These are phyloP conservation scores for Tragulus kanchil DNA, from an alignment of 2,113 vertebrate genomes.

Conservation along the genomic window DNA sequence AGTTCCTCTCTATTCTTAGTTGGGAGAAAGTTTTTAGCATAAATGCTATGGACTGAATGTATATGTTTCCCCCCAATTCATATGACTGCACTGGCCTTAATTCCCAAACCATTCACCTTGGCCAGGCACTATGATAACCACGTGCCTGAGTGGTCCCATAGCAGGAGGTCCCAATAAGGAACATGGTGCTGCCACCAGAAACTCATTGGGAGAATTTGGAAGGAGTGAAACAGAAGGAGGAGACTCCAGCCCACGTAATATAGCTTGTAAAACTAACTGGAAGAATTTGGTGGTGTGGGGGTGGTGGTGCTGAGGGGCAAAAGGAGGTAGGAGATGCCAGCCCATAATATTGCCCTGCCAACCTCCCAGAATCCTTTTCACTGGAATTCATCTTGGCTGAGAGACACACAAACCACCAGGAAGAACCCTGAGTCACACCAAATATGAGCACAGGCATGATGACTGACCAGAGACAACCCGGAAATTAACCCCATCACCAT, in stretches of 20 bases:
- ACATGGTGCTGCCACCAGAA: not conserved
- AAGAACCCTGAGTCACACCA: not conserved
- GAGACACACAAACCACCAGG: fast-evolving
- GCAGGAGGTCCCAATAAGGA: not conserved
- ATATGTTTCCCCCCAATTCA: not conserved
- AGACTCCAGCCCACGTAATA: not conserved
- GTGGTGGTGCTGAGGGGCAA: no score
- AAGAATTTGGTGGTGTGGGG: fast-evolving
- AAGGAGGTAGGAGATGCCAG: not conserved
- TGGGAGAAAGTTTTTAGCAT: not conserved
- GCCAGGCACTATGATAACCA: not conserved
- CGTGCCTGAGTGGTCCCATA: not conserved
- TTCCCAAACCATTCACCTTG: not conserved
- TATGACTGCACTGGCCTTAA: not conserved
- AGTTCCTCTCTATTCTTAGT: not conserved
- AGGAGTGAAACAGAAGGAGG: not conserved
- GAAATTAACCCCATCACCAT: not conserved
- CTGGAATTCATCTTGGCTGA: not conserved
- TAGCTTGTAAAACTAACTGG: not conserved
- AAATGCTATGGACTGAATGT: not conserved
- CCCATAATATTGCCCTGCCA: not conserved
- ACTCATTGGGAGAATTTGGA: not conserved
- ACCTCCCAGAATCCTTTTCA: not conserved
- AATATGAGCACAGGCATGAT: not conserved
- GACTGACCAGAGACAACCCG: fast-evolving